These are phyloP conservation scores for Gymnosoma rotundatum DNA, from an alignment of 2,888 invertebrate species.

Conservation along the genomic window DNA sequence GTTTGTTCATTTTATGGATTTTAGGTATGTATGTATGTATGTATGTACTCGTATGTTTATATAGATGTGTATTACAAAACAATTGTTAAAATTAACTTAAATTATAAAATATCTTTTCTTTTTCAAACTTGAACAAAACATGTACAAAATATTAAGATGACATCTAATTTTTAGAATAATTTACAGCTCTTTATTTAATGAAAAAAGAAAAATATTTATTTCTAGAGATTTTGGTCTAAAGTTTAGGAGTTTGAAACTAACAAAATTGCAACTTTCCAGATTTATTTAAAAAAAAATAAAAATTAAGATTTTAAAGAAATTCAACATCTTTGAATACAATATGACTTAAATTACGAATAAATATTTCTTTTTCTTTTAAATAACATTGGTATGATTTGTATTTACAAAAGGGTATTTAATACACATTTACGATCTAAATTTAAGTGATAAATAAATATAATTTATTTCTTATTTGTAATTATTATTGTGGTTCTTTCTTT, in stretches of 20 bases:
- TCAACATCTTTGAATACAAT: neutral
- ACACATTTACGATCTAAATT: no score
- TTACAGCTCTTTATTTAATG: constrained; percentile 13
- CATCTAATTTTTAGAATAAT: constrained; percentile 17
- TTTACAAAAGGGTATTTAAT: no score
- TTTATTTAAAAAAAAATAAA: constrained; percentile 18
- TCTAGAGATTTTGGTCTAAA: constrained; percentile 59
- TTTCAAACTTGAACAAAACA: constrained; percentile 44
- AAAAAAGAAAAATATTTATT: constrained; percentile 21
- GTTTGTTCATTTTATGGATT: neutral
- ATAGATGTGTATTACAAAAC: neutral
- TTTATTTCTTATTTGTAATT: no score
- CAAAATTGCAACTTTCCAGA: constrained; percentile 60
- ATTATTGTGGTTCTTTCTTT: no score
- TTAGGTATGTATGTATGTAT: no score
- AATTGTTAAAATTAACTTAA: constrained; percentile 22
- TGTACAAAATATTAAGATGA: constrained; percentile 26
- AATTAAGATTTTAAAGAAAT: neutral
- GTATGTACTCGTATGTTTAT: neutral
- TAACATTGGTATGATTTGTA: no score
- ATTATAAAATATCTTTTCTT: neutral
- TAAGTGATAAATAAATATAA: no score
- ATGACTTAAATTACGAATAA: neutral
- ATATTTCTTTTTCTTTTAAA: no score
- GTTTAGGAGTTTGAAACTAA: constrained; percentile 57